Evolutionary conservation across 37 sponge, comb jelly and placozoan genomes (phyloP).

Genomic region (Cladorhizidae sp.): DNA sequence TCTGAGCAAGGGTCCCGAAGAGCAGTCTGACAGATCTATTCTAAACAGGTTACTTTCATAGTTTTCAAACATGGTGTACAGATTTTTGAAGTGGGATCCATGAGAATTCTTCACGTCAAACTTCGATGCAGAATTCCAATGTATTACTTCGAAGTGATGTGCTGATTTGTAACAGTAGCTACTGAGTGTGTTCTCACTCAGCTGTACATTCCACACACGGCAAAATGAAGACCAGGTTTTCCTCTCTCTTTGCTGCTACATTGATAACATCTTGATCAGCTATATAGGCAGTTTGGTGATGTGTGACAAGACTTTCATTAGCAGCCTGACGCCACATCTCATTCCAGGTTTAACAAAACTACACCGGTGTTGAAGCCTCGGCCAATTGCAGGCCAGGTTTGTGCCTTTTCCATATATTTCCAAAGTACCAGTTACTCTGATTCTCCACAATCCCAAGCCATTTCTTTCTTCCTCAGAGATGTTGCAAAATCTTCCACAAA

Average conservation of each 20-base stretch:
- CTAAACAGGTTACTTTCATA: no score
- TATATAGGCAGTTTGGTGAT: conserved; percentile 38
- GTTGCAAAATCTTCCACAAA: no score
- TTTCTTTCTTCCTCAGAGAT: no score
- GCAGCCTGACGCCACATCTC: conserved; percentile 64
- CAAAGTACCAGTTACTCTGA: no score
- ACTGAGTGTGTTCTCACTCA: no score
- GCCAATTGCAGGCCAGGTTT: conserved; percentile 85
- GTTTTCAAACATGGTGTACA: no score
- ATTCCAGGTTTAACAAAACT: conserved; percentile 75
- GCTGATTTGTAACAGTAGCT: no score
- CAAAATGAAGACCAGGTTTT: conserved; percentile 42
- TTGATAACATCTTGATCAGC: conserved; percentile 93
- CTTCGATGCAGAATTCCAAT: conserved; percentile 92
- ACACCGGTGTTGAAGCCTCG: no score
- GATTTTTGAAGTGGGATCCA: background rate
- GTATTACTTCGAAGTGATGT: conserved; percentile 78
- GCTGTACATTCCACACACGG: conserved; percentile 92
- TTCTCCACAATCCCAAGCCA: no score
- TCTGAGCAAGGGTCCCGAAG: background rate
- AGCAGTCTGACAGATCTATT: background rate
- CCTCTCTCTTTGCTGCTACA: conserved; percentile 71
- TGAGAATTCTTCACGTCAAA: no score
- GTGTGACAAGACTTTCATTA: no score
- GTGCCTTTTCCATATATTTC: conserved; percentile 83